A percentile compares a stretch with the other conserved stretches of the same genome.
Conservation (phyloP, 2,888 invertebrate genomes). For the Leptothorax acervorum region DNA sequence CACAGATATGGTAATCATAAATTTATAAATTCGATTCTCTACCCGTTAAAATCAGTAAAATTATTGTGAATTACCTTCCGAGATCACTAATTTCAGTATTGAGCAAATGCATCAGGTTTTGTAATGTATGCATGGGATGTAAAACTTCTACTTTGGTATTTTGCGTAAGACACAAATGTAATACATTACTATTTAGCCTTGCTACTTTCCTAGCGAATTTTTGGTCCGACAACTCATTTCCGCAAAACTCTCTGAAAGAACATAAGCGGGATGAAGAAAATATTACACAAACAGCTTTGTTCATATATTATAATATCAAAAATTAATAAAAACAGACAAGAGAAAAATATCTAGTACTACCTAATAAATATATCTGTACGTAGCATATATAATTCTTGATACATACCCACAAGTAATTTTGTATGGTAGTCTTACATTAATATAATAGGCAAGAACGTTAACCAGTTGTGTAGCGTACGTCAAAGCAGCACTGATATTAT, state of each 20-base stretch:
- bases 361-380: background rate
- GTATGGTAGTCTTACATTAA: slow-evolving; percentile 93
- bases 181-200: slow-evolving; percentile 92
- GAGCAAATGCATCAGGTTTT: slow-evolving; percentile 90
- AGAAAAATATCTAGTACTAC: background rate
- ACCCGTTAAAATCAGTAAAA: background rate
- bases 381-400: slow-evolving; percentile 18
- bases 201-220: slow-evolving; percentile 92
- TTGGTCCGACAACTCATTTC: slow-evolving; percentile 89
- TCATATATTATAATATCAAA: background rate
- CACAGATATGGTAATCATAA: background rate
- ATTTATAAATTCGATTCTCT: background rate
- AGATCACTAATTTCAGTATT: slow-evolving; percentile 89
- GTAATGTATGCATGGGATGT: slow-evolving; percentile 90
- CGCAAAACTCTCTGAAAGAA: slow-evolving; percentile 92
- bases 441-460: slow-evolving; percentile 92
- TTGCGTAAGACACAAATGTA: slow-evolving; percentile 93
- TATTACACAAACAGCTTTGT: background rate
- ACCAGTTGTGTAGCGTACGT: slow-evolving; percentile 95
- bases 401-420: slow-evolving; percentile 89
- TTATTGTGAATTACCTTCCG: slow-evolving; percentile 88
- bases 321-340: slow-evolving; percentile 6
- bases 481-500: slow-evolving; percentile 92
- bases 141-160: slow-evolving; percentile 89
- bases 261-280: background rate